phyloP scores from a whole-genome alignment of 2,113 vertebrate species.

The Neotoma lepida region DNA sequence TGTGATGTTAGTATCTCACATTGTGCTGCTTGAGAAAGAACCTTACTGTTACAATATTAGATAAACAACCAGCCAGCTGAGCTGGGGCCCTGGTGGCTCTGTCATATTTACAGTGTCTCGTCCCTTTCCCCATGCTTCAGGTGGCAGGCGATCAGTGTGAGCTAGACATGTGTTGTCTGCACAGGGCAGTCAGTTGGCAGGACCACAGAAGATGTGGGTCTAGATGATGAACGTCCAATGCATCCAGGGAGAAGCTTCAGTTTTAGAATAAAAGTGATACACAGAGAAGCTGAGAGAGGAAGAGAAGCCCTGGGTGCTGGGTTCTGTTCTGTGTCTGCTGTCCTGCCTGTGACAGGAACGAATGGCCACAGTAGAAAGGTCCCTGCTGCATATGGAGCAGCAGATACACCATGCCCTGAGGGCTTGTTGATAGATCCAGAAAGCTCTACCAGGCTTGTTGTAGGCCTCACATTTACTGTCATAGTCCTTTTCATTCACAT shows the following conservation, averaged over 20 bases:
- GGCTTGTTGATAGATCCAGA: neutral
- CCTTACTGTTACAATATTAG: neutral
- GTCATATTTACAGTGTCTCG: neutral
- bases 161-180: neutral
- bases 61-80: neutral
- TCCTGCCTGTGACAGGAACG: neutral
- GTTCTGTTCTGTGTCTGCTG: neutral
- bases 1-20: neutral
- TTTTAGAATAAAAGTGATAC: neutral
- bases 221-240: neutral
- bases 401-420: too few relatives aligned
- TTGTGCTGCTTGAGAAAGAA: neutral
- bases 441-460: neutral
- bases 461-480: neutral
- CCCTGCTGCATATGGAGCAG: neutral
- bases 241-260: neutral
- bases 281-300: neutral
- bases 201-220: neutral
- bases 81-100: neutral
- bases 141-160: neutral
- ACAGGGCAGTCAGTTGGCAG: neutral
- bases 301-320: neutral
- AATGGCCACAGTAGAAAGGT: neutral
- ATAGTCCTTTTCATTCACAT: slow-evolving; percentile 19
- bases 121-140: neutral